Evolutionary conservation across 2,888 invertebrate genomes (phyloP).

Genomic region (Eupithecia pulchellata): DNA sequence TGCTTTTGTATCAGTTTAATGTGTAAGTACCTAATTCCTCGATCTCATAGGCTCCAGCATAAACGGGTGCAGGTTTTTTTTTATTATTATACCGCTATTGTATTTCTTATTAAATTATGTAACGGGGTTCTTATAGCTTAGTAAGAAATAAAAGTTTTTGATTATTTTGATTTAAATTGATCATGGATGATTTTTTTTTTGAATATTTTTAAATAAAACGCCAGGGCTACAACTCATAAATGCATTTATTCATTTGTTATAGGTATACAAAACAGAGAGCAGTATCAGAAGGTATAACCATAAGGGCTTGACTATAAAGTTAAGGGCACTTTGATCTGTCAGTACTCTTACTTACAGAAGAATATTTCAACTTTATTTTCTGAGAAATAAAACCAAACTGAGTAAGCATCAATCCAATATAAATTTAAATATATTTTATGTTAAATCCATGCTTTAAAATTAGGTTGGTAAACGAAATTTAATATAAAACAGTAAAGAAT

Average conservation of each 20-base stretch:
- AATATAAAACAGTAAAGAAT: conserved; percentile 1
- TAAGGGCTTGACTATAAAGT: not conserved
- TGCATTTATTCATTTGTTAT: not conserved
- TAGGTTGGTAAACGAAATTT: not conserved
- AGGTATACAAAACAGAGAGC: too few species aligned
- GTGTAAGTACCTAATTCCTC: too few species aligned
- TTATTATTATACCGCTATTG: too few species aligned
- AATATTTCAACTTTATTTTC: not conserved
- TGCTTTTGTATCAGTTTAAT: too few species aligned
- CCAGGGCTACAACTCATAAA: not conserved
- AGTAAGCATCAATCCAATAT: not conserved
- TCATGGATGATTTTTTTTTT: not conserved
- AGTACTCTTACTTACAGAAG: not conserved
- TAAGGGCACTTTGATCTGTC: not conserved
- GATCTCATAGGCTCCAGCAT: too few species aligned
- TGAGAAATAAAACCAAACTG: not conserved
- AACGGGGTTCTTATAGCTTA: too few species aligned
- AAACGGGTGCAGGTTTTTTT: too few species aligned
- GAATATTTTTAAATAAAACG: not conserved
- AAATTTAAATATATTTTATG: conserved; percentile 5
- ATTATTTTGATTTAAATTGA: not conserved
- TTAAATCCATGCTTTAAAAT: conserved; percentile 2
- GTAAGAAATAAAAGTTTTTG: too few species aligned
- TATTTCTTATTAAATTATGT: too few species aligned
- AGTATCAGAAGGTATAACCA: too few species aligned